phyloP scores from a whole-genome alignment of 2,888 invertebrate species.

The Hypsopygia costalis region DNA sequence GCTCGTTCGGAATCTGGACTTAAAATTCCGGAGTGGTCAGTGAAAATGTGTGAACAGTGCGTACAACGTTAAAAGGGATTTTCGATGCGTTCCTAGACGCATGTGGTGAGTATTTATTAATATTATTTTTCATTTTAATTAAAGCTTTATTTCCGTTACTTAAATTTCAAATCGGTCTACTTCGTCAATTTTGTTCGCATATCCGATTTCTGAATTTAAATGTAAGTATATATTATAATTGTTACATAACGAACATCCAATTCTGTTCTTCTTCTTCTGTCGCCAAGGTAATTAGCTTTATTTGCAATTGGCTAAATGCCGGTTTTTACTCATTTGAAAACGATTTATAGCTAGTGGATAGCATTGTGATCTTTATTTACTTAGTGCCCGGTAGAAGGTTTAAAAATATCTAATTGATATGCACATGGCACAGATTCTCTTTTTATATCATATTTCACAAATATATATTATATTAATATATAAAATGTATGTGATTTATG shows the following conservation, averaged over 20 bases:
- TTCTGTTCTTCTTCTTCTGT: too few relatives aligned
- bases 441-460: too few relatives aligned
- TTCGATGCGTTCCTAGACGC: constrained; percentile 35
- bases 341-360: not conserved
- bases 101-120: constrained; percentile 39
- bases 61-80: constrained; percentile 55
- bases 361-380: too few relatives aligned
- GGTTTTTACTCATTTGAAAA: constrained; percentile 5
- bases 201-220: not conserved
- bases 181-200: not conserved
- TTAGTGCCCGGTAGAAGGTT: too few relatives aligned
- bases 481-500: too few relatives aligned
- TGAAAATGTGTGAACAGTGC: constrained; percentile 71
- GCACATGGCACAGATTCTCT: too few relatives aligned
- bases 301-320: constrained; percentile 31
- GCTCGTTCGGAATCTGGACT: constrained; percentile 25
- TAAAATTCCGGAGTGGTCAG: constrained; percentile 33
- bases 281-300: constrained; percentile 31
- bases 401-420: too few relatives aligned
- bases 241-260: constrained; percentile 11
- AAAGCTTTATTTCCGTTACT: not conserved
- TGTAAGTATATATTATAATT: constrained; percentile 1
- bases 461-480: too few relatives aligned
- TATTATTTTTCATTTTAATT: constrained; percentile 13
- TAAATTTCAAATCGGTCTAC: not conserved